Percentiles rank a stretch among this genome's conserved stretches.
phyloP scores from a whole-genome alignment of 2,113 vertebrate species.

The Urocolius indicus region DNA sequence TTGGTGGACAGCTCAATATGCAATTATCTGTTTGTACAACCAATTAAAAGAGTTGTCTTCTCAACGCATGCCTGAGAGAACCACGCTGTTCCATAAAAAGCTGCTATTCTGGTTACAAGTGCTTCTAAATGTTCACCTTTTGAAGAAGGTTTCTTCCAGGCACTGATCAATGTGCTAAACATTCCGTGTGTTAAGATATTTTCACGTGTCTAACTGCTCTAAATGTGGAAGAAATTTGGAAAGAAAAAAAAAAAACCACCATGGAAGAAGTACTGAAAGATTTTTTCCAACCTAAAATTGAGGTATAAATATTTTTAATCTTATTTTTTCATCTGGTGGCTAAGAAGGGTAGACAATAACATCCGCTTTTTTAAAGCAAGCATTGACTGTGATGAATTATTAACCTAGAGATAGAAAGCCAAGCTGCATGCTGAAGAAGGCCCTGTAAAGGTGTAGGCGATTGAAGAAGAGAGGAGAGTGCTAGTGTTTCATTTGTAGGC shows the following conservation, averaged over 20 bases:
- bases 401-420: neutral
- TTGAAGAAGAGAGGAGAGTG: neutral
- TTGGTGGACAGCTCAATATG: neutral
- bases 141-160: neutral
- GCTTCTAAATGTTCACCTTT: neutral
- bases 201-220: neutral
- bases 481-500: neutral
- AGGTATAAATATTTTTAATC: neutral
- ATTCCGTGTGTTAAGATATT: neutral
- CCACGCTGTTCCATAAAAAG: neutral
- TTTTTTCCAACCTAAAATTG: neutral
- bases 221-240: neutral
- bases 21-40: slow-evolving; percentile 5
- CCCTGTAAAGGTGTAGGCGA: neutral
- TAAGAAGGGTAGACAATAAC: neutral
- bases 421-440: neutral
- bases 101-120: neutral
- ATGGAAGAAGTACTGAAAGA: neutral
- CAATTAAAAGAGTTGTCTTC: neutral
- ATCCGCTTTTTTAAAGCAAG: neutral
- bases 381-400: neutral
- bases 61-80: neutral
- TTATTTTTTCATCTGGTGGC: neutral
- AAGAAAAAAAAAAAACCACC: neutral
- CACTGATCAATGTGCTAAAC: neutral